Evolutionary conservation across 2,113 vertebrate species (phyloP).

Genomic region (Dinomys branickii): DNA sequence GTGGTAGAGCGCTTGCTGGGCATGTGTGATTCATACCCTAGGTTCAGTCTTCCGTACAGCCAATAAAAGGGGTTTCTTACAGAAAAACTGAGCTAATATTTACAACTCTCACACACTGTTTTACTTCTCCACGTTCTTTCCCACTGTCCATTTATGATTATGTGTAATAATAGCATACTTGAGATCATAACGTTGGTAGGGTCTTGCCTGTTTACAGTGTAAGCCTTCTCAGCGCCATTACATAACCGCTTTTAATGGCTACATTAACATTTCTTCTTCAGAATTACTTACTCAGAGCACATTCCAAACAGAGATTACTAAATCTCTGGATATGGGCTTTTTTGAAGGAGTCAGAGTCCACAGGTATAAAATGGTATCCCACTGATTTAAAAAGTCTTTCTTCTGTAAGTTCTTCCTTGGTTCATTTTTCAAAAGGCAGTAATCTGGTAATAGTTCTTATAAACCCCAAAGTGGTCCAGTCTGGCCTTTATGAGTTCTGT

Average conservation of each 20-base stretch:
- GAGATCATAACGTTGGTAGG: neutral
- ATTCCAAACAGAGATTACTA: neutral
- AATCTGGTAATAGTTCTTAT: constrained; percentile 29
- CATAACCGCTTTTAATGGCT: neutral
- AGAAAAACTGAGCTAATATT: neutral
- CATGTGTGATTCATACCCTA: neutral
- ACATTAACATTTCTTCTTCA: constrained; percentile 25
- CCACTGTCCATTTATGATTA: neutral
- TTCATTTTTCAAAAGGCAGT: constrained; percentile 50
- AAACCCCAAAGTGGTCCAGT: constrained; percentile 14
- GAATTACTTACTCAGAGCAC: constrained; percentile 21
- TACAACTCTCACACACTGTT: neutral
- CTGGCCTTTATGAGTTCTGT: constrained; percentile 24
- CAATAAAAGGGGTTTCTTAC: neutral
- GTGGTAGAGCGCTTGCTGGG: neutral
- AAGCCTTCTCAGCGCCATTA: neutral
- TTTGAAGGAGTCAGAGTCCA: neutral
- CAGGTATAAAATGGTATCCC: neutral
- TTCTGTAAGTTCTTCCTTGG: neutral
- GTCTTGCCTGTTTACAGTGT: neutral
- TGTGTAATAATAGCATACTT: neutral
- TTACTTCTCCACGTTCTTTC: neutral
- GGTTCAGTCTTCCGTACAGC: neutral
- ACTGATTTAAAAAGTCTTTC: neutral
- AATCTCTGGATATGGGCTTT: neutral